Conservation (phyloP, 92 coral and sea anemone species). For the Pocillopora grandis region DNA sequence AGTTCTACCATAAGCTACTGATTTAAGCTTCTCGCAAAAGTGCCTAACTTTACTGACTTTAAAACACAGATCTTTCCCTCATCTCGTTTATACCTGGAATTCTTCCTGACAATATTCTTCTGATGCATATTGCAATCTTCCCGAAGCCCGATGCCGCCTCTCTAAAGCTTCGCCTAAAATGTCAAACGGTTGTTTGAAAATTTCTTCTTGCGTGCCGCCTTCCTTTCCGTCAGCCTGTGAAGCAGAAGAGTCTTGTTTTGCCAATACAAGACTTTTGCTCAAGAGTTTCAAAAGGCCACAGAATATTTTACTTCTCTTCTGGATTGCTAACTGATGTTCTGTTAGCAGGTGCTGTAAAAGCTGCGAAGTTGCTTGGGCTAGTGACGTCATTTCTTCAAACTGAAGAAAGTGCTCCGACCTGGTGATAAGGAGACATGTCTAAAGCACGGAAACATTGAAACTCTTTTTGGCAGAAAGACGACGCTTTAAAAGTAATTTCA, state of each 20-base stretch:
- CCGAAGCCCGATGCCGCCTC: not conserved
- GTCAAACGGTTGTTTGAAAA: not conserved
- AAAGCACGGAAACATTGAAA: not conserved
- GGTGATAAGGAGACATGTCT: not conserved
- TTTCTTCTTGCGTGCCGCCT: not conserved
- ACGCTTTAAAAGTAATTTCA: too few species aligned
- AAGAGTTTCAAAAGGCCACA: not conserved
- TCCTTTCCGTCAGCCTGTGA: not conserved
- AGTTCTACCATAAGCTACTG: too few species aligned
- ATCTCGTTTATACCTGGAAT: conserved; percentile 18
- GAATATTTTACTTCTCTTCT: not conserved
- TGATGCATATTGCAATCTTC: not conserved
- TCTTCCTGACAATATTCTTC: not conserved
- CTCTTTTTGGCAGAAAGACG: too few species aligned
- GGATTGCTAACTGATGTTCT: not conserved
- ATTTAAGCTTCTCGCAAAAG: too few species aligned
- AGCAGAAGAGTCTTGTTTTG: not conserved
- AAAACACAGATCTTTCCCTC: too few species aligned
- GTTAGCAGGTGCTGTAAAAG: not conserved
- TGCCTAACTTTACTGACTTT: too few species aligned
- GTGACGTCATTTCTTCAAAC: not conserved
- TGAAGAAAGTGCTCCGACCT: not conserved
- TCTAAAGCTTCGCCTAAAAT: not conserved
- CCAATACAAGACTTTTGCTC: not conserved
- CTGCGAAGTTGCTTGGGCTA: conserved; percentile 22